Conservation (phyloP, 2,888 invertebrate species). For the Synanthedon myopaeformis region DNA sequence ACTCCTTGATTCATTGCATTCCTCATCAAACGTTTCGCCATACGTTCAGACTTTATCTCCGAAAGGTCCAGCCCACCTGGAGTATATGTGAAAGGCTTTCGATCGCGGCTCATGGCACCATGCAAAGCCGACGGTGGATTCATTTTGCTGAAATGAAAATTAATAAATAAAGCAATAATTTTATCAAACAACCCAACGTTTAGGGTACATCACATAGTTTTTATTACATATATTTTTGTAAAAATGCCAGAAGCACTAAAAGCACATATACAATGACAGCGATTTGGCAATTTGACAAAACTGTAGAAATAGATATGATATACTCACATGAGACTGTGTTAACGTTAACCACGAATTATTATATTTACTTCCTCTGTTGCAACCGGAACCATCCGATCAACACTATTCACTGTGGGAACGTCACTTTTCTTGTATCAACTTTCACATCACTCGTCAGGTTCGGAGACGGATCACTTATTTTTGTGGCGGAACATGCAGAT, state of each 20-base stretch:
- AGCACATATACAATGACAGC: constrained; percentile 12
- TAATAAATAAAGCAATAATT: neutral
- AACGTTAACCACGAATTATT: constrained; percentile 32
- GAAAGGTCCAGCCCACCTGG: constrained; percentile 93
- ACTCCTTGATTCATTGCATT: constrained; percentile 77
- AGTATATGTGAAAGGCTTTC: constrained; percentile 95
- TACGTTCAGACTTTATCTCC: constrained; percentile 90
- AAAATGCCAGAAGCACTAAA: constrained; percentile 25
- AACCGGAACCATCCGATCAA: constrained; percentile 31
- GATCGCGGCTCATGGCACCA: constrained; percentile 91
- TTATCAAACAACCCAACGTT: neutral
- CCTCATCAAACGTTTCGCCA: constrained; percentile 79
- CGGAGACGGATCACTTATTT: constrained; percentile 42
- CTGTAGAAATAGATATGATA: constrained; percentile 44
- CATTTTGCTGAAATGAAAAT: constrained; percentile 53
- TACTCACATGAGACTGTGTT: constrained; percentile 52
- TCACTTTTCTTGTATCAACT: constrained; percentile 33
- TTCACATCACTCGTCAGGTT: constrained; percentile 42
- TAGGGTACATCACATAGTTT: constrained; percentile 13
- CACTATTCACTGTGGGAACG: constrained; percentile 26
- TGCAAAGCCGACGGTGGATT: constrained; percentile 88
- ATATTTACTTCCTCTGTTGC: constrained; percentile 42
- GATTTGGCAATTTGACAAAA: constrained; percentile 60
- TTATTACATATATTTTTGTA: constrained; percentile 18
- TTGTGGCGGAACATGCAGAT: constrained; percentile 56